Base-by-base conservation (phyloP, 2,888 invertebrate species). In the Ceriagrion tenellum region DNA sequence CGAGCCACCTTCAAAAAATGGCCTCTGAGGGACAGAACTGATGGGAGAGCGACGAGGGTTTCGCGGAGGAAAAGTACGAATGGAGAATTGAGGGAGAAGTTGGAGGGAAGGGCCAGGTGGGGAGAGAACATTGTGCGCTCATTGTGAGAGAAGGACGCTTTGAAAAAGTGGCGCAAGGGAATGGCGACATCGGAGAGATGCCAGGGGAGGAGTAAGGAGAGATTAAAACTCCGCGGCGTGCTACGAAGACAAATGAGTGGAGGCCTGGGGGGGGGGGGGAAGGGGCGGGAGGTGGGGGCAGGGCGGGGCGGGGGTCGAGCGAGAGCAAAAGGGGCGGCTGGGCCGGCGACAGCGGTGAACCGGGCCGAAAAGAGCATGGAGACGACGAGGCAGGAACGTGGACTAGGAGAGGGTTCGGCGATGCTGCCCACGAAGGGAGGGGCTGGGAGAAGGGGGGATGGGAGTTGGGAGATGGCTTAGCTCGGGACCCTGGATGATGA, bases 181-280 rank as follows among this genome's bases (percentile, higher is more conserved):
- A 69, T 69, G 69, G 69, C 69, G 69, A 69, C 69, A 69, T 69
- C n/a, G 69, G 69, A 69, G n/a, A n/a, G 69, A 69, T 69, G 23
- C 69, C 26, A 69, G 47, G 47, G 47, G 59, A 59, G 59, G 12
- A 47, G 59, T 59, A 59, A 26, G 69, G 69, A 69, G 69, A 69
- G 69, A 69, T 69, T 69, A 69, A 69, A 69, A 69, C 26, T 23
- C 69, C 69, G 69, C 69, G 47, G 47, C 47, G 69, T 69, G 69
- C 69, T 3, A 69, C 69, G 69, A 69, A 69, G n/a, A 69, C 69
- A 69, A 69, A 69, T 69, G 69, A 69, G 69, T 26, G 26, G 26
- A 10, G n/a, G 69, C 23, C 0, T 20, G 69, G 10, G 69, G 69
- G 2, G 47, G 47, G 69, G 10, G 69, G 69, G 2, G 47, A 8